Evolutionary conservation across 2,797 vertebrate species (phyloP).

Genomic region (Coendou prehensilis): DNA sequence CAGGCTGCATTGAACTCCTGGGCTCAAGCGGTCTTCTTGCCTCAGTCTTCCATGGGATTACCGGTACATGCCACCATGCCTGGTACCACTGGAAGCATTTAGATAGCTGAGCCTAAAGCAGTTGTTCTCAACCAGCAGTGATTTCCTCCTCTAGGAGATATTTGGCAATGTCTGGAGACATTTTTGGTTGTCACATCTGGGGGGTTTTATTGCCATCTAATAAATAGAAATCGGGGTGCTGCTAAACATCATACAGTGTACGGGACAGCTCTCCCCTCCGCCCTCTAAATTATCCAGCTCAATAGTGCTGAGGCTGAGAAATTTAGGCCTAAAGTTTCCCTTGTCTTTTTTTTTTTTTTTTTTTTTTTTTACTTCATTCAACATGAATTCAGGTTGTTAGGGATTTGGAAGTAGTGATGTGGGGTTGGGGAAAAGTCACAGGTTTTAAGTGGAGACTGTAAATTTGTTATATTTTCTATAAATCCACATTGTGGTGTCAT

Average conservation of each 20-base stretch:
- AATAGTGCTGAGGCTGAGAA: not conserved
- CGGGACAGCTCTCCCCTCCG: not conserved
- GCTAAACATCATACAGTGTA: not conserved
- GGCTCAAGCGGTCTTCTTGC: not conserved
- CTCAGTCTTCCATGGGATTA: not conserved
- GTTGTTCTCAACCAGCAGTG: not conserved
- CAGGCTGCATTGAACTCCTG: not conserved
- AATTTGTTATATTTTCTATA: not conserved
- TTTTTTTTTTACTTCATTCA: not conserved
- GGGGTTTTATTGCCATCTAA: not conserved
- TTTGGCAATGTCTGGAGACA: not conserved
- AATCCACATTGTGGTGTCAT: not conserved
- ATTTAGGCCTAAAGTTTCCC: not conserved
- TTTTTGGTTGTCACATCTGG: not conserved
- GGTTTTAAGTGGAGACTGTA: slow-evolving; percentile 4
- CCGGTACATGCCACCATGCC: not conserved
- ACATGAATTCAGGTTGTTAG: not conserved
- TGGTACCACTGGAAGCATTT: not conserved
- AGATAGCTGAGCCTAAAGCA: not conserved
- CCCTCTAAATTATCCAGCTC: too few relatives aligned
- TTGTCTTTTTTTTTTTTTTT: not conserved
- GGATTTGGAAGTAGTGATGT: not conserved
- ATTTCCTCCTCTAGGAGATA: not conserved
- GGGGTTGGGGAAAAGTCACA: not conserved
- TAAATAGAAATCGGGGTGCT: not conserved